Percentiles rank a stretch among this genome's conserved stretches.
These are phyloP conservation scores for Macroramphosus scolopax DNA, from an alignment of 2,797 vertebrate species.

Conservation along the genomic window DNA sequence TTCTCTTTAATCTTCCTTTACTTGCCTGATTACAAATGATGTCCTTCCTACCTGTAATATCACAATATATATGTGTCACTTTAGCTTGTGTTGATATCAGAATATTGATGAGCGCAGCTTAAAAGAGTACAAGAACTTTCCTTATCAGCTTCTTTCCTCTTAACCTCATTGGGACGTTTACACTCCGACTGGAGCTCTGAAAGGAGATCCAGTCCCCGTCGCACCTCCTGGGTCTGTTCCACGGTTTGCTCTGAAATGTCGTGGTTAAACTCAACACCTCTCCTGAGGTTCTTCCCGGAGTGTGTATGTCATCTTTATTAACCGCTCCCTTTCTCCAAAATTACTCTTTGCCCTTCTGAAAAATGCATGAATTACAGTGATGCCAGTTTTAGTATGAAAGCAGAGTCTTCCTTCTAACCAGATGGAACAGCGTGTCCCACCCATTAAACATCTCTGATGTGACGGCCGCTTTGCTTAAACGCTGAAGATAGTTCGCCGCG, in stretches of 20 bases:
- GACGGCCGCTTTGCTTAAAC: neutral
- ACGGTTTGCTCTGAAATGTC: slow-evolving; percentile 67
- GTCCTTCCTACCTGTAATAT: too few species aligned
- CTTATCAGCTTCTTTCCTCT: slow-evolving; percentile 47
- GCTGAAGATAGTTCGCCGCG: too few species aligned
- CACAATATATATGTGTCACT: too few species aligned
- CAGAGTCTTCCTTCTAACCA: slow-evolving; percentile 6
- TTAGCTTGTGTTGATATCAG: too few species aligned
- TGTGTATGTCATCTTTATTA: slow-evolving; percentile 31
- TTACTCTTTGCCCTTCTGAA: slow-evolving; percentile 17
- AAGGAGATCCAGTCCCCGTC: slow-evolving; percentile 66
- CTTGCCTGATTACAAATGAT: too few species aligned
- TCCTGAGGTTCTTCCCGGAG: slow-evolving; percentile 50
- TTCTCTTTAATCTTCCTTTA: too few species aligned
- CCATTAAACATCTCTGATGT: slow-evolving; percentile 2
- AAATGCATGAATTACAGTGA: slow-evolving; percentile 24
- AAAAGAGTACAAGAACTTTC: too few species aligned
- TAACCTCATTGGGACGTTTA: slow-evolving; percentile 48
- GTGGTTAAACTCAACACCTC: slow-evolving; percentile 73
- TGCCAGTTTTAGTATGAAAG: slow-evolving; percentile 10
- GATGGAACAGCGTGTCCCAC: neutral
- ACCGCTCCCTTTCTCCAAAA: slow-evolving; percentile 7
- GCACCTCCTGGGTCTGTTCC: slow-evolving; percentile 58
- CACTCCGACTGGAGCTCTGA: slow-evolving; percentile 30
- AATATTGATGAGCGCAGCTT: too few species aligned